phyloP scores from a whole-genome alignment of 2,888 invertebrate genomes.

The Diplolepis rosae region DNA sequence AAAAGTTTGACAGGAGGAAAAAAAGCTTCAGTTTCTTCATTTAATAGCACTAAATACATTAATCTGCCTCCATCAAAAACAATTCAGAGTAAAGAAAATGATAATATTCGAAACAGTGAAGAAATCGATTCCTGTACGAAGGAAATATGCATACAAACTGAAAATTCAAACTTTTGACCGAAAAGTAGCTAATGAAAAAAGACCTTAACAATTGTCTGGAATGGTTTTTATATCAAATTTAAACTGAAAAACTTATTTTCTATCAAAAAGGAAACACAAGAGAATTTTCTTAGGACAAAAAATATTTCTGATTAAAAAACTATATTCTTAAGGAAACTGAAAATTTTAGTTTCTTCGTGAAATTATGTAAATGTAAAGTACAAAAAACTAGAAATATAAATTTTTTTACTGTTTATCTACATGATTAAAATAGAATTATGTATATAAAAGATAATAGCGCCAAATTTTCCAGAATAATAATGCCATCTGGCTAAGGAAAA shows the following conservation, averaged over 20 bases:
- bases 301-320: neutral
- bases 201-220: neutral
- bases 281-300: too few relatives aligned
- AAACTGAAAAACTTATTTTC: neutral
- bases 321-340: neutral
- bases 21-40: neutral
- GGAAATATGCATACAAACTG: too few relatives aligned
- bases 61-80: constrained; percentile 22
- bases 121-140: too few relatives aligned
- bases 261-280: neutral
- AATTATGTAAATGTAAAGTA: neutral
- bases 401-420: neutral
- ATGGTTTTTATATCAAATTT: neutral
- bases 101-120: too few relatives aligned
- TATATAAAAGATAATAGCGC: neutral
- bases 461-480: neutral
- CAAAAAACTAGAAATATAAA: neutral
- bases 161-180: neutral
- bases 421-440: neutral
- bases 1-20: constrained; percentile 2
- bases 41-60: neutral
- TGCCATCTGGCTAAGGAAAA: neutral
- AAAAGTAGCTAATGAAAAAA: neutral
- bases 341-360: neutral
- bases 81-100: neutral